Conservation (phyloP, 2,888 invertebrate genomes). For the Adelognathus sp. region DNA sequence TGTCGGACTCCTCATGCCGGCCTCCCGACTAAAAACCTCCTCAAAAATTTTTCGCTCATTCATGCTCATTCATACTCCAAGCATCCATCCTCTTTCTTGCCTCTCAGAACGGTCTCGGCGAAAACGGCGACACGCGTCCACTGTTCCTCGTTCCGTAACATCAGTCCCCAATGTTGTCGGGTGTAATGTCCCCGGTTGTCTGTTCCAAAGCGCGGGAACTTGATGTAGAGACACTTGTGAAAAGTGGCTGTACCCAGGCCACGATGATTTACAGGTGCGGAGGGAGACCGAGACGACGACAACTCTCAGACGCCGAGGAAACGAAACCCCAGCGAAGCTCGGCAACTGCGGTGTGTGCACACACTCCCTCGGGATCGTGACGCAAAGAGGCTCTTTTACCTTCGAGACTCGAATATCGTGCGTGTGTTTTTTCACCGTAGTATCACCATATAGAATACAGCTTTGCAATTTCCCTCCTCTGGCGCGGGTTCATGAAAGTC, state of each 20-base stretch:
- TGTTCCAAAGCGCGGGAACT: constrained; percentile 63
- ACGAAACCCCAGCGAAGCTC: constrained; percentile 35
- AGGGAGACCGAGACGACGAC: constrained; percentile 30
- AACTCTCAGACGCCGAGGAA: constrained; percentile 44
- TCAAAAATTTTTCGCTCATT: too few species aligned
- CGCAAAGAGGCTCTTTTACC: background rate
- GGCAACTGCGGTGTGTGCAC: constrained; percentile 5
- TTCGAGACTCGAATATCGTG: background rate
- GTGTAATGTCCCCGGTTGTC: too few species aligned
- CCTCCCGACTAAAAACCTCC: too few species aligned
- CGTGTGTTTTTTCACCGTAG: background rate
- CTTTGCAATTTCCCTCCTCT: background rate
- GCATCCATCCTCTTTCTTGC: too few species aligned
- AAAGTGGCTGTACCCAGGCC: constrained; percentile 63
- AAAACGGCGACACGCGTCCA: too few species aligned
- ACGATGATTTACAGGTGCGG: constrained; percentile 68
- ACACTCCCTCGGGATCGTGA: constrained; percentile 33
- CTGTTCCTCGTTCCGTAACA: too few species aligned
- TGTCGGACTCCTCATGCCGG: too few species aligned
- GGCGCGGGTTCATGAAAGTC: constrained; percentile 44
- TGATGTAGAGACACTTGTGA: constrained; percentile 68
- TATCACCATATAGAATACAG: background rate
- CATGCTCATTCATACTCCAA: too few species aligned
- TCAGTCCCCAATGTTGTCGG: too few species aligned
- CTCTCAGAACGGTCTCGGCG: too few species aligned